Evolutionary conservation across 2,797 vertebrate species (phyloP).

Genomic region (Heteromormyrus szaboi): DNA sequence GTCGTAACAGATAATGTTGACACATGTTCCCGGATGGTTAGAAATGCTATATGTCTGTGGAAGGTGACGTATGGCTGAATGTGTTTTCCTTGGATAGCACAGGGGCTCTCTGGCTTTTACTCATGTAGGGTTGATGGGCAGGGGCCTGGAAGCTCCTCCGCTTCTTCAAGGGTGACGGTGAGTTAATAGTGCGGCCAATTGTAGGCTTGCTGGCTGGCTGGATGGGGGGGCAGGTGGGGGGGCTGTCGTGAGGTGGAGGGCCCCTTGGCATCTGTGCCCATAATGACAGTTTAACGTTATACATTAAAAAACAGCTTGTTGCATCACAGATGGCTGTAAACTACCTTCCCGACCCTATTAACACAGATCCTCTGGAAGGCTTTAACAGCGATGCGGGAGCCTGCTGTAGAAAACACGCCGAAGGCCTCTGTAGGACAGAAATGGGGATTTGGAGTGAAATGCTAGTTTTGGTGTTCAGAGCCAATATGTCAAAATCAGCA

Average conservation of each 20-base stretch:
- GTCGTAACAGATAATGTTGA: constrained; percentile 88
- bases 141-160: constrained; percentile 23
- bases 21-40: constrained; percentile 83
- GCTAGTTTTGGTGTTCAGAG: background rate
- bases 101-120: constrained; percentile 77
- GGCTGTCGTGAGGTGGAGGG: background rate
- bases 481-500: background rate
- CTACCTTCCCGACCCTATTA: background rate
- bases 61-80: constrained; percentile 95
- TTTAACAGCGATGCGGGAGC: background rate
- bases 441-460: background rate
- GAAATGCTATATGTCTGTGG: constrained; percentile 85
- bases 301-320: background rate
- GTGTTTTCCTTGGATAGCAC: constrained; percentile 85
- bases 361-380: background rate
- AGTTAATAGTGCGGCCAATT: constrained; percentile 22
- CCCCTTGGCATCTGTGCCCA: background rate
- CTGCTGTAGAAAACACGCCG: background rate
- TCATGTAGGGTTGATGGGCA: constrained; percentile 72
- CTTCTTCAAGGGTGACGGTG: constrained; percentile 15
- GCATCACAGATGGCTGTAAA: background rate
- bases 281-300: background rate
- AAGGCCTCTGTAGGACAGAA: background rate
- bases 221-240: background rate
- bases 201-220: background rate